These are phyloP conservation scores for Leptobrachium leishanense DNA, from an alignment of 2,113 vertebrate species.

Conservation along the genomic window DNA sequence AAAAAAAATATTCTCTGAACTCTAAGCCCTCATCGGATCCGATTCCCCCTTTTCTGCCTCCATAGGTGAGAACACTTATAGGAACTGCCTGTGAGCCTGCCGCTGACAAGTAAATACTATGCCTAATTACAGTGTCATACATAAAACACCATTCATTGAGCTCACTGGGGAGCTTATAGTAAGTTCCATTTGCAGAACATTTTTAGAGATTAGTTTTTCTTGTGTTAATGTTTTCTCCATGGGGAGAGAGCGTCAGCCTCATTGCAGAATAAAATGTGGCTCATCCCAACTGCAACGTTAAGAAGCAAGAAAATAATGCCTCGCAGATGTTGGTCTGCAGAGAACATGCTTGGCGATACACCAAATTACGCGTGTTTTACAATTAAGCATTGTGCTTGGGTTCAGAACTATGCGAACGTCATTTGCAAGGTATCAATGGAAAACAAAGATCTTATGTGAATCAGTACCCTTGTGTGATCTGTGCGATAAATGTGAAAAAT, in stretches of 20 bases:
- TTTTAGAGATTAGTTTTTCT: constrained; percentile 46
- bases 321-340: constrained; percentile 17
- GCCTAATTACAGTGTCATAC: constrained; percentile 47
- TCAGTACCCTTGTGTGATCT: no score
- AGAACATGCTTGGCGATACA: not conserved
- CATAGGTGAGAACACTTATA: constrained; percentile 48
- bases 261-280: constrained; percentile 47
- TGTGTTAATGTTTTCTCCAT: constrained; percentile 43
- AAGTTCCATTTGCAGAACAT: constrained; percentile 48
- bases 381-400: not conserved
- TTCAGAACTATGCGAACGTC: not conserved
- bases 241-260: constrained; percentile 40
- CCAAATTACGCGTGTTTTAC: not conserved
- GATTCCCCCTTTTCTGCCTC: constrained; percentile 15
- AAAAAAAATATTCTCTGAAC: constrained; percentile 9
- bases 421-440: no score
- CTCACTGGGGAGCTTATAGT: constrained; percentile 41
- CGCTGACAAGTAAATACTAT: constrained; percentile 41
- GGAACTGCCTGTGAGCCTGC: constrained; percentile 25
- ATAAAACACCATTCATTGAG: constrained; percentile 49
- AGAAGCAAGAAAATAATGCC: constrained; percentile 6
- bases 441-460: no score
- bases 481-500: no score
- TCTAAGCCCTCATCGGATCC: constrained; percentile 21
- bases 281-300: constrained; percentile 14